Evolutionary conservation across 1,140 invertebrate genomes (phyloP).

Genomic region (Phenacoccus solenopsis): DNA sequence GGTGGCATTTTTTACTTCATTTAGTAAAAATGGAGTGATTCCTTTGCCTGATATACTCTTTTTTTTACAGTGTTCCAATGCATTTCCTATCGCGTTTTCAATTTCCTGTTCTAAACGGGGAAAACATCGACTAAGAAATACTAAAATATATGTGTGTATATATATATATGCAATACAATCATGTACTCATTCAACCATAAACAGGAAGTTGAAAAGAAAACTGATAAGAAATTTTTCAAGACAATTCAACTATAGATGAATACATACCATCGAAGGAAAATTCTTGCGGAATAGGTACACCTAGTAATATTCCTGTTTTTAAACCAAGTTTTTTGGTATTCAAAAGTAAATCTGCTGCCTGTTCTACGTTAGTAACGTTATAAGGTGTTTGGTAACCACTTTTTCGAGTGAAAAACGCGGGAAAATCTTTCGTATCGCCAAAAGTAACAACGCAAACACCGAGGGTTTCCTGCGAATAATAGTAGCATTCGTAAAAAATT

Average conservation of each 20-base stretch:
- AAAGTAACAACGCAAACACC: conserved; percentile 79
- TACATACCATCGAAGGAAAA: conserved; percentile 30
- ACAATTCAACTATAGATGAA: not conserved
- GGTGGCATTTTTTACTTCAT: conserved; percentile 61
- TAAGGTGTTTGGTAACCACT: conserved; percentile 59
- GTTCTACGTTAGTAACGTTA: conserved; percentile 41
- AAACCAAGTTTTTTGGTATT: conserved; percentile 45
- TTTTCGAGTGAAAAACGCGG: conserved; percentile 75
- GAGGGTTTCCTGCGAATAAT: conserved; percentile 86
- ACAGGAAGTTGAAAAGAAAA: too few species aligned
- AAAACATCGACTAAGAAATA: conserved; percentile 18
- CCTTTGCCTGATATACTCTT: conserved; percentile 69
- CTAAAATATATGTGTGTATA: not conserved
- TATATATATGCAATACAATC: too few species aligned
- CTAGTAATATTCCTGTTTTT: conserved; percentile 71
- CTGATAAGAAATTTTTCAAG: not conserved
- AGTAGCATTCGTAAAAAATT: too few species aligned
- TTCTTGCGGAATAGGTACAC: conserved; percentile 75
- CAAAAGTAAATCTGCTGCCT: conserved; percentile 59
- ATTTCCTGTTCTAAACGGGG: conserved; percentile 36
- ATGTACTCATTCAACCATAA: too few species aligned
- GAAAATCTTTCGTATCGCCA: conserved; percentile 51
- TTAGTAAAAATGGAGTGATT: conserved; percentile 83
- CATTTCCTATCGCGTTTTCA: conserved; percentile 42
- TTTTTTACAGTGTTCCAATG: conserved; percentile 58